These are phyloP conservation scores for Turritopsis dohrnii DNA, from an alignment of 30 jellyfish, hydroid and myxozoan genomes.

Conservation along the genomic window DNA sequence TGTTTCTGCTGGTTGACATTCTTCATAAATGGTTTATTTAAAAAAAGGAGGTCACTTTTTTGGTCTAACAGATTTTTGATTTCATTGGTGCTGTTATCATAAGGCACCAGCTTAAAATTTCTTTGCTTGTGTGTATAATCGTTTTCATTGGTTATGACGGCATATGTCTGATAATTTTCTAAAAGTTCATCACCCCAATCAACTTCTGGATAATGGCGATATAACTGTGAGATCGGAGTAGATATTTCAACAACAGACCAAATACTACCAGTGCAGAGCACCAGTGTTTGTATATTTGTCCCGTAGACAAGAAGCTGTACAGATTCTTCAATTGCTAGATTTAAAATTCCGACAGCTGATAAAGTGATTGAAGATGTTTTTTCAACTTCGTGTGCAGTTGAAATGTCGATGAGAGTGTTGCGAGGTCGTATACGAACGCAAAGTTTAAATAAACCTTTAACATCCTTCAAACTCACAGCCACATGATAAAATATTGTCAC, in stretches of 20 bases:
- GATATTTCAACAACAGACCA: neutral
- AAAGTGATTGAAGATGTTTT: neutral
- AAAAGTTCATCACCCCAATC: neutral
- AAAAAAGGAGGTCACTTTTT: neutral
- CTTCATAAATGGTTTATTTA: neutral
- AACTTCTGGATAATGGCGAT: neutral
- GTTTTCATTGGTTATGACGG: neutral
- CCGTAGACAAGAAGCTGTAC: slow-evolving; percentile 9
- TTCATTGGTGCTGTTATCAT: neutral
- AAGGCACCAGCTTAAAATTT: neutral
- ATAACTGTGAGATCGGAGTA: neutral
- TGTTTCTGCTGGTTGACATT: neutral
- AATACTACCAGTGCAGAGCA: neutral
- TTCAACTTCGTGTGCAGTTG: neutral
- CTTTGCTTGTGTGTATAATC: neutral
- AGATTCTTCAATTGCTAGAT: neutral
- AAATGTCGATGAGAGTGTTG: neutral
- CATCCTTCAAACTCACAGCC: neutral
- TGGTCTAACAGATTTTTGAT: neutral
- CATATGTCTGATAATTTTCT: neutral
- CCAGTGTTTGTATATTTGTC: neutral
- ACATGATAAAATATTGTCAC: neutral
- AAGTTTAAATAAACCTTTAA: neutral
- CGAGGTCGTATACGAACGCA: slow-evolving; percentile 6
- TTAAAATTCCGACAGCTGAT: neutral